Evolutionary conservation across 2,888 invertebrate genomes (phyloP).

Genomic region (Caradrina clavipalpis): DNA sequence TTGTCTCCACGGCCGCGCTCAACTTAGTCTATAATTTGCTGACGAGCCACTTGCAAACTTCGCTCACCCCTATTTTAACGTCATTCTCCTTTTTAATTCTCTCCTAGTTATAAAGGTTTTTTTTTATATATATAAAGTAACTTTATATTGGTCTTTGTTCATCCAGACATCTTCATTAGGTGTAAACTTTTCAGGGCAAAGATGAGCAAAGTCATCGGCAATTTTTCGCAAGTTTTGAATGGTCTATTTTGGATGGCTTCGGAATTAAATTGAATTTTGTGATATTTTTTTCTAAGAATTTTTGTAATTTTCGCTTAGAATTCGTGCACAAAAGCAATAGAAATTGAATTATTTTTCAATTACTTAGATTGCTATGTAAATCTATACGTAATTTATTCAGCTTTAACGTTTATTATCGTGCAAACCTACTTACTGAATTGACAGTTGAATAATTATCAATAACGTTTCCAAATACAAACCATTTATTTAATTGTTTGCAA

Average conservation of each 20-base stretch:
- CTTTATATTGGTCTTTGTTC: conserved; percentile 39
- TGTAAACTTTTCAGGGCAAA: background rate
- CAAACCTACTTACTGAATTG: background rate
- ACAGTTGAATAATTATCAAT: background rate
- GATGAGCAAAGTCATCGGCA: background rate
- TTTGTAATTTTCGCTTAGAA: background rate
- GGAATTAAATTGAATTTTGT: background rate
- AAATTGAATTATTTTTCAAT: background rate
- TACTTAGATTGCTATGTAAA: background rate
- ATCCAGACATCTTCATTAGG: conserved; percentile 19
- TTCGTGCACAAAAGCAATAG: background rate
- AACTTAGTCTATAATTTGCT: conserved; percentile 84
- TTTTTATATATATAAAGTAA: conserved; percentile 3
- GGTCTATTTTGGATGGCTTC: background rate
- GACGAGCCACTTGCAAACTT: conserved; percentile 83
- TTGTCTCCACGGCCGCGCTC: conserved; percentile 77
- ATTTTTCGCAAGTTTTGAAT: background rate
- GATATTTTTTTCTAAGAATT: background rate
- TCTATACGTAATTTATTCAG: background rate
- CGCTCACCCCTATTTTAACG: conserved; percentile 71
- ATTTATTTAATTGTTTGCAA: conserved; percentile 17
- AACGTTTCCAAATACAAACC: background rate
- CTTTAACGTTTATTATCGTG: background rate
- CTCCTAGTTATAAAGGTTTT: conserved; percentile 51
- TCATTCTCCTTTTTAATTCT: conserved; percentile 68